These are phyloP conservation scores for Danio choprae DNA, from an alignment of 2,797 vertebrate species.

Conservation along the genomic window DNA sequence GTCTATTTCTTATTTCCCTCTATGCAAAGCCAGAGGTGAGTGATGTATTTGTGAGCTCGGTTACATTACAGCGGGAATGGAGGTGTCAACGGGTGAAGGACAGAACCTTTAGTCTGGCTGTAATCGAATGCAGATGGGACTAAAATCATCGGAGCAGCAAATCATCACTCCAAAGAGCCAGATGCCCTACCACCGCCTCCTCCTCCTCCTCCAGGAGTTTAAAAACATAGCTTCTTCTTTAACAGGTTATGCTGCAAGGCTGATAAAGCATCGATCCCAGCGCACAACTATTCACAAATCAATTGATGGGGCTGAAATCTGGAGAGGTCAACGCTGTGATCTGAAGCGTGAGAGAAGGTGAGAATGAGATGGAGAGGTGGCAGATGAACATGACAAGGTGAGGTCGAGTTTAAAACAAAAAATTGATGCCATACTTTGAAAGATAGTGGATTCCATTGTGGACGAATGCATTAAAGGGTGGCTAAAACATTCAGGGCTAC, in stretches of 20 bases:
- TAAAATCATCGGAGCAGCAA: constrained; percentile 96
- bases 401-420: constrained; percentile 42
- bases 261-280: constrained; percentile 99
- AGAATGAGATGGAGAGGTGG: constrained; percentile 58
- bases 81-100: constrained; percentile 93
- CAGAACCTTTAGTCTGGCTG: constrained; percentile 81
- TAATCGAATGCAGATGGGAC: constrained; percentile 99
- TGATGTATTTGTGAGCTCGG: constrained; percentile 44
- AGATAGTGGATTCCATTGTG: constrained; percentile 61
- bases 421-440: constrained; percentile 51
- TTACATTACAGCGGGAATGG: constrained; percentile 48
- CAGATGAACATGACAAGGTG: constrained; percentile 52
- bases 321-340: constrained; percentile 84
- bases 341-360: constrained; percentile 52
- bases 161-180: constrained; percentile 80
- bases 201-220: constrained; percentile 77
- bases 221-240: constrained; percentile 91
- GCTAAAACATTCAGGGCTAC: constrained; percentile 54
- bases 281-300: constrained; percentile 91
- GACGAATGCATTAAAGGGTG: constrained; percentile 69
- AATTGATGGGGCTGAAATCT: constrained; percentile 96
- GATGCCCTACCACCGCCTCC: constrained; percentile 67
- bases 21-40: constrained; percentile 50
- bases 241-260: constrained; percentile 98
- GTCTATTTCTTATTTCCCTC: constrained; percentile 44